A percentile compares a stretch with the other conserved stretches of the same genome.
phyloP scores from a whole-genome alignment of 2,113 vertebrate species.

The Lampris megalopsis region DNA sequence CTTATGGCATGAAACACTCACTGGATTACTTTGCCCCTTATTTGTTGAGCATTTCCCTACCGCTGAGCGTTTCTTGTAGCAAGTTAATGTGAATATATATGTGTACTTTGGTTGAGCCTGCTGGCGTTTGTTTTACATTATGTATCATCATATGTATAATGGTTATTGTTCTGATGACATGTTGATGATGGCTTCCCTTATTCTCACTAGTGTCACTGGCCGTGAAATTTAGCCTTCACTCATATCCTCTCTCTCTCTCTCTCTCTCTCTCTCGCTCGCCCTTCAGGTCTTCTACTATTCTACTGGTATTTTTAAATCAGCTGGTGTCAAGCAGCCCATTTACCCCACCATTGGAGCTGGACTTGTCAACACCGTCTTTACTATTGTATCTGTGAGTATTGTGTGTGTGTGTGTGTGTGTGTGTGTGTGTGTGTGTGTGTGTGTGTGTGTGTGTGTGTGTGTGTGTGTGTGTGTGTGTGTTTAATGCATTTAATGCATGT shows the following conservation, averaged over 20 bases:
- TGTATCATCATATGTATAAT: too few relatives aligned
- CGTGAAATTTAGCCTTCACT: background rate
- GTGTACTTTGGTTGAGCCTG: too few relatives aligned
- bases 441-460: background rate
- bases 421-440: background rate
- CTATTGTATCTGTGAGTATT: conserved; percentile 90
- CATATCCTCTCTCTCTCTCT: background rate
- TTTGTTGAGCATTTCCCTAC: too few relatives aligned
- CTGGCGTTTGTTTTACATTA: too few relatives aligned
- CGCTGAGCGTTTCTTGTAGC: too few relatives aligned
- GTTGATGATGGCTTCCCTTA: too few relatives aligned
- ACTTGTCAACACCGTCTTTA: conserved; percentile 91
- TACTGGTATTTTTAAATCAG: conserved; percentile 90
- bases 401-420: background rate
- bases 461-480: background rate
- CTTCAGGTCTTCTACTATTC: conserved; percentile 96
- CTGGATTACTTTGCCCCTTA: too few relatives aligned
- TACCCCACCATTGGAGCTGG: conserved; percentile 97
- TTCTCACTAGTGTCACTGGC: too few relatives aligned
- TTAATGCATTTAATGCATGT: too few relatives aligned
- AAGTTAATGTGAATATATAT: too few relatives aligned
- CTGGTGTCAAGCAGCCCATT: conserved; percentile 88
- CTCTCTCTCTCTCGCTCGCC: background rate
- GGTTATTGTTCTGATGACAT: too few relatives aligned
- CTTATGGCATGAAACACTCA: too few relatives aligned